phyloP scores from a whole-genome alignment of 2,888 invertebrate genomes.

The Chrysomela aeneicollis region DNA sequence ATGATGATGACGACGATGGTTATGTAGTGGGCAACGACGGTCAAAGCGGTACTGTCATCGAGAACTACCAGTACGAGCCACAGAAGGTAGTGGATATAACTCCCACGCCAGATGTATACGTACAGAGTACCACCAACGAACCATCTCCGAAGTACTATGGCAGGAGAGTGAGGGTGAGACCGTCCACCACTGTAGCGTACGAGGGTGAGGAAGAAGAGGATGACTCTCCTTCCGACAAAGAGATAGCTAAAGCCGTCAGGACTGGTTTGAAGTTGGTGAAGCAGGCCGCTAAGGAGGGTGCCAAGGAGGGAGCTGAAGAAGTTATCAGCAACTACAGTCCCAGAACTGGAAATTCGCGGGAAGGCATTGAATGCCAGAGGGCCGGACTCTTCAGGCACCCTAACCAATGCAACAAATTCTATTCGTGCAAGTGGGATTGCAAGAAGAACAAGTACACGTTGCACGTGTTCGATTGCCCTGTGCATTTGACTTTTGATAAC shows the following conservation, averaged over 20 bases:
- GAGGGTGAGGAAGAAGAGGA: slow-evolving; percentile 33
- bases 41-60: slow-evolving; percentile 47
- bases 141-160: slow-evolving; percentile 36
- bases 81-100: slow-evolving; percentile 48
- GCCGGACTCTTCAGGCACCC: slow-evolving; percentile 75
- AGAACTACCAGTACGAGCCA: slow-evolving; percentile 51
- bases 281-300: slow-evolving; percentile 52
- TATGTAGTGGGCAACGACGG: slow-evolving; percentile 45
- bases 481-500: slow-evolving; percentile 79
- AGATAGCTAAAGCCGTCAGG: slow-evolving; percentile 49
- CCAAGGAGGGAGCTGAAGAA: slow-evolving; percentile 59
- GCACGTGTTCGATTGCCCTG: slow-evolving; percentile 80
- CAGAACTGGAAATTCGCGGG: slow-evolving; percentile 61
- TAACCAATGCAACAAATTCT: slow-evolving; percentile 82
- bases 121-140: slow-evolving; percentile 39
- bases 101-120: slow-evolving; percentile 45
- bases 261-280: slow-evolving; percentile 54
- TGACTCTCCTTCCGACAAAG: slow-evolving; percentile 40
- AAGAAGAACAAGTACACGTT: slow-evolving; percentile 78
- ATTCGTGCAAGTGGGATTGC: slow-evolving; percentile 82
- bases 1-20: slow-evolving; percentile 45
- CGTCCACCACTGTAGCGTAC: slow-evolving; percentile 27
- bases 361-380: slow-evolving; percentile 69
- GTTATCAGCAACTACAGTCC: slow-evolving; percentile 57
- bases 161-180: slow-evolving; percentile 43